A percentile compares a stretch with the other conserved stretches of the same genome.
Conservation (phyloP, 1,140 invertebrate genomes). For the Saccostrea cuccullata region DNA sequence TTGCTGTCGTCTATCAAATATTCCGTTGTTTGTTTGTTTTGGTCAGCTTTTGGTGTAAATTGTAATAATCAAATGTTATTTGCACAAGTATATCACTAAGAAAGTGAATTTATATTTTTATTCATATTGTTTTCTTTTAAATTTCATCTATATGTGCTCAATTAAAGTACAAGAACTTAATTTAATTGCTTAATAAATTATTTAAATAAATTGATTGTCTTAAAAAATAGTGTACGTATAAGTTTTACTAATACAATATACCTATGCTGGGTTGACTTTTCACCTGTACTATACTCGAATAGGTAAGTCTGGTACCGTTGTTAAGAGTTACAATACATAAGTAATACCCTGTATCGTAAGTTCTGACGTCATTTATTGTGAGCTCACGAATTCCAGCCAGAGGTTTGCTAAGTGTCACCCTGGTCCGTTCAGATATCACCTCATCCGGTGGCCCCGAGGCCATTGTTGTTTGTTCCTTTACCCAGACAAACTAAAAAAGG, state of each 20-base stretch:
- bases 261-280: background rate
- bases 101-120: too few relatives aligned
- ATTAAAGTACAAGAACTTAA: too few relatives aligned
- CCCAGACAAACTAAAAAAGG: background rate
- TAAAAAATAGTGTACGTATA: too few relatives aligned
- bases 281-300: background rate
- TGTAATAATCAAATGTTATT: background rate
- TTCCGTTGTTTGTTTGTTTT: background rate
- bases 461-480: background rate
- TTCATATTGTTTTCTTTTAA: too few relatives aligned
- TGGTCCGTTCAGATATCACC: background rate
- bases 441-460: background rate
- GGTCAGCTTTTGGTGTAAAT: background rate
- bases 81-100: too few relatives aligned
- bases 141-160: too few relatives aligned
- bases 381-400: background rate
- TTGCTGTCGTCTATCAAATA: background rate
- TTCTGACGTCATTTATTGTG: conserved; percentile 8
- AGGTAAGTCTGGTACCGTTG: background rate
- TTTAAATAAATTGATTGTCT: too few relatives aligned
- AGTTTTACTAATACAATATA: background rate
- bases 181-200: too few relatives aligned
- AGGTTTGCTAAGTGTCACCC: background rate
- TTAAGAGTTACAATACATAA: background rate
- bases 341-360: background rate